A percentile compares a stretch with the other conserved stretches of the same genome.
phyloP scores from a whole-genome alignment of 2,888 invertebrate species.

The Spisula solida region DNA sequence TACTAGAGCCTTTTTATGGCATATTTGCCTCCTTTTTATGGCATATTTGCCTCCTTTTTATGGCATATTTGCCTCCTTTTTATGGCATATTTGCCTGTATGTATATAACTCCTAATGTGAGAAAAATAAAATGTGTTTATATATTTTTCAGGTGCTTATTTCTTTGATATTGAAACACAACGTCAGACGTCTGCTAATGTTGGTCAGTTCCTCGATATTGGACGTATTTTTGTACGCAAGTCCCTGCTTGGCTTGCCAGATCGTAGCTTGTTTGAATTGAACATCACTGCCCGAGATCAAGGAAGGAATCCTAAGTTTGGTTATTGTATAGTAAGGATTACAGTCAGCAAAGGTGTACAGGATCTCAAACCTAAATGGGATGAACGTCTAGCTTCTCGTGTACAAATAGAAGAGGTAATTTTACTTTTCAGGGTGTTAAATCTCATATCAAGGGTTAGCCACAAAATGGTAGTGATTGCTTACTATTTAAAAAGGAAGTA shows the following conservation, averaged over 20 bases:
- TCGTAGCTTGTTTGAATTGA: conserved; percentile 52
- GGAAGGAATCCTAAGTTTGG: conserved; percentile 69
- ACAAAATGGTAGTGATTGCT: no score
- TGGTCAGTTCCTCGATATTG: conserved; percentile 33
- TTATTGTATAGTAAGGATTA: conserved; percentile 85
- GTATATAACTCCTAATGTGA: no score
- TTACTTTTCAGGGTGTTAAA: no score
- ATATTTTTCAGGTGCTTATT: conserved; percentile 5
- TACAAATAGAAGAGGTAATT: conserved; percentile 62
- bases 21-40: no score
- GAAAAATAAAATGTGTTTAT: background rate
- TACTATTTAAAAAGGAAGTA: no score
- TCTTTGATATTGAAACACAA: conserved; percentile 42
- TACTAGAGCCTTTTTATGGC: no score
- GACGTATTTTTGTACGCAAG: conserved; percentile 41
- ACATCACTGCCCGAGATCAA: conserved; percentile 71
- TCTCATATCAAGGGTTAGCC: no score
- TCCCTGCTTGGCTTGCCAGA: conserved; percentile 57
- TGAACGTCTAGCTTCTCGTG: conserved; percentile 13
- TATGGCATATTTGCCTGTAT: no score
- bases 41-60: no score
- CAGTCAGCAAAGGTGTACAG: conserved; percentile 88
- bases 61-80: no score
- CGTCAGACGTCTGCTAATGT: background rate
- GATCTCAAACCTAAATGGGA: conserved; percentile 74